These are phyloP conservation scores for Uropetala carovei DNA, from an alignment of 2,888 invertebrate genomes.

Conservation along the genomic window DNA sequence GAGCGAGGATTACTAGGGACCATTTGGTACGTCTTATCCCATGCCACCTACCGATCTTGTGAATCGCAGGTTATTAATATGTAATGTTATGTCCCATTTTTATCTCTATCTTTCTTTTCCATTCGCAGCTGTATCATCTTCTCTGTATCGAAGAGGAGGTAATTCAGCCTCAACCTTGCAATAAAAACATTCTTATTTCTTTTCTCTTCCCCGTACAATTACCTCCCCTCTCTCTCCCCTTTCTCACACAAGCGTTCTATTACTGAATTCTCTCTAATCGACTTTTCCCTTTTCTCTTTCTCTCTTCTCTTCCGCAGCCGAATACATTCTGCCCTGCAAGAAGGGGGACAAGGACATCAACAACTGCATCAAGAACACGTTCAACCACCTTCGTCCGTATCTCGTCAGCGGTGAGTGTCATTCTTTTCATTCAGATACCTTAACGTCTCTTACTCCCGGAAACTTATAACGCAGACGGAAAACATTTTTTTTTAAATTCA, in stretches of 20 bases:
- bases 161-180: background rate
- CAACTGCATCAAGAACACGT: constrained; percentile 81
- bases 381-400: constrained; percentile 85
- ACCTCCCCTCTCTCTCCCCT: background rate
- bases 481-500: too few species aligned
- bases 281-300: constrained; percentile 65
- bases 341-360: constrained; percentile 82
- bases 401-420: constrained; percentile 77
- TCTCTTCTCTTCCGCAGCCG: constrained; percentile 78
- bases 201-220: background rate
- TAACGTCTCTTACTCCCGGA: too few species aligned
- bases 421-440: background rate
- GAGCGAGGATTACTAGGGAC: too few species aligned
- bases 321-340: constrained; percentile 84
- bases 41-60: too few species aligned
- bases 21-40: too few species aligned
- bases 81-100: too few species aligned
- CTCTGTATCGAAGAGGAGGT: too few species aligned
- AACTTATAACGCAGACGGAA: background rate
- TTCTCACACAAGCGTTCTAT: background rate
- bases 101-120: too few species aligned
- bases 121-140: too few species aligned
- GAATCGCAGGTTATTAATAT: too few species aligned
- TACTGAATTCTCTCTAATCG: background rate
- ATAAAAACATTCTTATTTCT: background rate